These are phyloP conservation scores for Ara ararauna DNA, from an alignment of 2,797 vertebrate genomes.

Conservation along the genomic window DNA sequence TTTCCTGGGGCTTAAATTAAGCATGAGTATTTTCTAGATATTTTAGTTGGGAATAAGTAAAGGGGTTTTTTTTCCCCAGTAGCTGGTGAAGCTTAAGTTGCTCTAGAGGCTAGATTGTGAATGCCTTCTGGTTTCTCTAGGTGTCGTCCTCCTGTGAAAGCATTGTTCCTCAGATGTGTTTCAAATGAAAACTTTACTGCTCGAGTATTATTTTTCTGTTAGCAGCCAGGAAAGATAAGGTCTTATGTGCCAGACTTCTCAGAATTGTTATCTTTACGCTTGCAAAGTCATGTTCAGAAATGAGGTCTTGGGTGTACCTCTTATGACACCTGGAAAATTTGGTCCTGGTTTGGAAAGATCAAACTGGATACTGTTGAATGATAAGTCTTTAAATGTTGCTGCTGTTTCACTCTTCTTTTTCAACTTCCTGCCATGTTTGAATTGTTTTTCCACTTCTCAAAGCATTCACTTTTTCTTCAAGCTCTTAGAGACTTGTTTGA, in stretches of 20 bases:
- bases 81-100: neutral
- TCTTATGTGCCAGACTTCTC: neutral
- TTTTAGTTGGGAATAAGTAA: neutral
- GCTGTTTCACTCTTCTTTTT: constrained; percentile 9
- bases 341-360: neutral
- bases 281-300: neutral
- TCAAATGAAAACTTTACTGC: neutral
- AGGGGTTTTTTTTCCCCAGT: neutral
- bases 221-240: neutral
- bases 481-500: constrained; percentile 97
- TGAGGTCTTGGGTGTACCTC: neutral
- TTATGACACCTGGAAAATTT: neutral
- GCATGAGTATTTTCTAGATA: neutral
- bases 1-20: neutral
- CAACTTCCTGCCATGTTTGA: constrained; percentile 3
- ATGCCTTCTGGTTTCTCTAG: neutral
- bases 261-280: neutral
- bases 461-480: constrained; percentile 77
- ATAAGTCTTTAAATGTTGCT: neutral
- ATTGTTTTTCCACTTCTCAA: constrained; percentile 61
- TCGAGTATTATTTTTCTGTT: neutral
- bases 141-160: neutral
- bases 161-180: neutral
- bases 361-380: neutral
- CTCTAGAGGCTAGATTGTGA: neutral